These are phyloP conservation scores for Polia nebulosa DNA, from an alignment of 2,888 invertebrate genomes.

Conservation along the genomic window DNA sequence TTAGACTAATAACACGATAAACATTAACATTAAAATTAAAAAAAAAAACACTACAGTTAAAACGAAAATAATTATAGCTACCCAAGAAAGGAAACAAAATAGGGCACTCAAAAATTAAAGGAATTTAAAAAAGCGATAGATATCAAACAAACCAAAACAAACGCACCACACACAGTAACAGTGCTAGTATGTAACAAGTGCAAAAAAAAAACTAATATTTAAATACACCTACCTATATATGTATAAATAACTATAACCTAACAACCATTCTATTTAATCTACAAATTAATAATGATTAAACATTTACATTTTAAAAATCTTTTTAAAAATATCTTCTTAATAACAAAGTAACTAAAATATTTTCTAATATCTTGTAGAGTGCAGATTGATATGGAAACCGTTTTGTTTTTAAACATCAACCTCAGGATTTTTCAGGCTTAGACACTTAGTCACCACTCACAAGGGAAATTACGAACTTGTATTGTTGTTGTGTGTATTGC, in stretches of 20 bases:
- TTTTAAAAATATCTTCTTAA: background rate
- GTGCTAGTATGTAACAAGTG: slow-evolving; percentile 54
- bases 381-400: slow-evolving; percentile 38
- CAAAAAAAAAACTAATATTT: slow-evolving; percentile 17
- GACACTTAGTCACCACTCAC: background rate
- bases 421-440: background rate
- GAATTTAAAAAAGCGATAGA: slow-evolving; percentile 35
- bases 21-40: background rate
- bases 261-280: slow-evolving; percentile 7
- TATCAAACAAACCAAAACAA: slow-evolving; percentile 19
- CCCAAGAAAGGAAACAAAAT: slow-evolving; percentile 1
- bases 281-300: background rate
- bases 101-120: slow-evolving; percentile 19
- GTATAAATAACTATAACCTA: slow-evolving; percentile 1
- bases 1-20: background rate
- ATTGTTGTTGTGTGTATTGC: too few species aligned
- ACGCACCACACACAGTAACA: slow-evolving; percentile 28
- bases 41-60: background rate
- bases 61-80: background rate
- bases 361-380: slow-evolving; percentile 1
- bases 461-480: background rate
- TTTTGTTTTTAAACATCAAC: slow-evolving; percentile 11
- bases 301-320: background rate
- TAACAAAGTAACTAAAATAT: background rate
- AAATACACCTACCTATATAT: background rate